These are phyloP conservation scores for Riparia riparia DNA, from an alignment of 2,113 vertebrate species.

Conservation along the genomic window DNA sequence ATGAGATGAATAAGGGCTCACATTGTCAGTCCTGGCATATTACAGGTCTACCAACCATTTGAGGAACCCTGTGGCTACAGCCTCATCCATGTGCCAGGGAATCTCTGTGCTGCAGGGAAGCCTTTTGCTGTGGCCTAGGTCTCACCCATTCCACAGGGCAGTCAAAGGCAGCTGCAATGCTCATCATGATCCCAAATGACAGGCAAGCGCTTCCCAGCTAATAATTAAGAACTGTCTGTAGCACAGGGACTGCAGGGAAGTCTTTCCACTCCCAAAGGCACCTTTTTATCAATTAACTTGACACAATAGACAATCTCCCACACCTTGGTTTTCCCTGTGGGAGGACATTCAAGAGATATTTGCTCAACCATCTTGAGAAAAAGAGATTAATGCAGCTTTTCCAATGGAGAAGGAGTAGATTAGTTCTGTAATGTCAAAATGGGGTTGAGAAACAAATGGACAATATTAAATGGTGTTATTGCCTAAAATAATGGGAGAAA, in stretches of 20 bases:
- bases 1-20: not conserved
- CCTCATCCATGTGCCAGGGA: fast-evolving
- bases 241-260: not conserved
- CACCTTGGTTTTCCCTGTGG: not conserved
- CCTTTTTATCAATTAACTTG: not conserved
- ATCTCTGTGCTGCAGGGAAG: not conserved
- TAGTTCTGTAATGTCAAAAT: not conserved
- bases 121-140: fast-evolving
- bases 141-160: fast-evolving
- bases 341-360: not conserved
- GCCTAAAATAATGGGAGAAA: not conserved
- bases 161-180: not conserved
- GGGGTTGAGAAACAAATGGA: not conserved
- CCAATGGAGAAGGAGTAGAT: not conserved
- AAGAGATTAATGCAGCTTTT: not conserved
- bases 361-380: not conserved
- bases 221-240: not conserved
- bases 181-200: not conserved
- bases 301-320: not conserved
- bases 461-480: not conserved
- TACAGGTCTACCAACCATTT: not conserved
- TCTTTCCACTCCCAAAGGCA: not conserved
- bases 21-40: not conserved
- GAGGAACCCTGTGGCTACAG: not conserved
- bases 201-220: not conserved